Evolutionary conservation across 2,888 invertebrate genomes (phyloP), one percentile per base, ranked within the genome.

Genomic region (Eupsilia transversa): DNA sequence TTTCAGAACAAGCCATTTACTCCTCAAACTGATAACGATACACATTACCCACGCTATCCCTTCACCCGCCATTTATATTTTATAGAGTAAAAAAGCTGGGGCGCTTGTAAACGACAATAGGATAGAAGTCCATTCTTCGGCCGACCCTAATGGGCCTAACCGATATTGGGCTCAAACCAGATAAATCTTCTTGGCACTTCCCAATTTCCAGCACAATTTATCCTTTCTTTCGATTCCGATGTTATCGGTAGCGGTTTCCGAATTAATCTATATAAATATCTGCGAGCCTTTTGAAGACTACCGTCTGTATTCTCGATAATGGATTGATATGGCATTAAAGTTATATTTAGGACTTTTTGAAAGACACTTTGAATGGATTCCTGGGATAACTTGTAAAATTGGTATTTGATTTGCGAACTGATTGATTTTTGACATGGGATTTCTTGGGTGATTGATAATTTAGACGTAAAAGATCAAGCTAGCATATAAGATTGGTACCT

Each of bases 101-200:
- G 41, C 68, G 64, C 52, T 79, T 76, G 72, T 77, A 74, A 76
- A 49, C 76, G 75, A 80, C 81, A 80, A 79, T 86, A 76, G 78
- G 79, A 83, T 84, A 74, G 82, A 74, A 80, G 81, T 81, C 76
- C 81, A 66, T 80, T 86, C 76, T 66, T 23, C 64, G 60, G 54
- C 64, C 64, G 60, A 38, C 74, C 69, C 73, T 87, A 87, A 87
- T 87, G 81, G 84, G 59, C 68, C 78, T 77, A 74, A 73, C 77
- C 79, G 79, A 86, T 86, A 87, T 87, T 86, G 85, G 79, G 84
- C 84, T 84, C 84, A 79, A 70, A 77, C 64, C 69, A 86, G 86
- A 90, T 89, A 89, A 89, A 89, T 89, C 89, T 89, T 72, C n/a
- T 73, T 43, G 80, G 79, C 81, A 84, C 85, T 89, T 88, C 85